A percentile compares a stretch with the other conserved stretches of the same genome.
Conservation (phyloP, 2,113 vertebrate species). For the Thunnus maccoyii region DNA sequence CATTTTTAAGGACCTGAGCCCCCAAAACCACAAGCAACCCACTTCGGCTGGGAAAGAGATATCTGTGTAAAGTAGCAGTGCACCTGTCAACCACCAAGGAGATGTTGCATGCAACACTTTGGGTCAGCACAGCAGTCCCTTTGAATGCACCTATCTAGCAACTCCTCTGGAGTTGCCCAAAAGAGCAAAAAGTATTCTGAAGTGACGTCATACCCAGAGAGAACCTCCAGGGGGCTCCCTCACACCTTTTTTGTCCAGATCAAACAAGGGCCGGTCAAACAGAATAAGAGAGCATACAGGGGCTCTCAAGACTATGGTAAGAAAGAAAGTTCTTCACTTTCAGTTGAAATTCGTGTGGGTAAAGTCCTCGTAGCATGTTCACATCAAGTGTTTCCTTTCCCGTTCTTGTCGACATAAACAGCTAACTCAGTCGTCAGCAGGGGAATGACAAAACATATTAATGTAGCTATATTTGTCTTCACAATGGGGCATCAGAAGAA, state of each 20-base stretch:
- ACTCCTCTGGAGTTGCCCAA: conserved; percentile 63
- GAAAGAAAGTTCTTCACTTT: conserved; percentile 67
- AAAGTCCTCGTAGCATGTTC: conserved; percentile 66
- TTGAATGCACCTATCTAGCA: conserved; percentile 48
- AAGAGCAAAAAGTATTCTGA: conserved; percentile 60
- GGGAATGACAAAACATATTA: conserved; percentile 55
- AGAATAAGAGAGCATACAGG: conserved; percentile 75
- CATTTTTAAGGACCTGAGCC: conserved; percentile 14
- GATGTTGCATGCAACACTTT: conserved; percentile 63
- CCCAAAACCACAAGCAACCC: conserved; percentile 33
- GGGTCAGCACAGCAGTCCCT: conserved; percentile 66
- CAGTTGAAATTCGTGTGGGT: conserved; percentile 50
- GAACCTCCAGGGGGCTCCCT: conserved; percentile 76
- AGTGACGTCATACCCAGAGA: conserved; percentile 74
- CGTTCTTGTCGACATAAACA: conserved; percentile 58
- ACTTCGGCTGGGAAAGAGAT: conserved; percentile 32
- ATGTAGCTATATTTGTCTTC: conserved; percentile 41
- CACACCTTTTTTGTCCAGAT: conserved; percentile 73
- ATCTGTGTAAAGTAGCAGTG: conserved; percentile 35
- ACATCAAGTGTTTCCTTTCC: conserved; percentile 66
- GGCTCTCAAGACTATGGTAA: conserved; percentile 56
- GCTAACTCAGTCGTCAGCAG: conserved; percentile 63
- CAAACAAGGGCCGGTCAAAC: conserved; percentile 76
- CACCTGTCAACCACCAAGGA: conserved; percentile 28
- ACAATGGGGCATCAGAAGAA: conserved; percentile 31